Conservation (phyloP, 1,140 invertebrate genomes). For the Lordiphosa clarofinis region DNA sequence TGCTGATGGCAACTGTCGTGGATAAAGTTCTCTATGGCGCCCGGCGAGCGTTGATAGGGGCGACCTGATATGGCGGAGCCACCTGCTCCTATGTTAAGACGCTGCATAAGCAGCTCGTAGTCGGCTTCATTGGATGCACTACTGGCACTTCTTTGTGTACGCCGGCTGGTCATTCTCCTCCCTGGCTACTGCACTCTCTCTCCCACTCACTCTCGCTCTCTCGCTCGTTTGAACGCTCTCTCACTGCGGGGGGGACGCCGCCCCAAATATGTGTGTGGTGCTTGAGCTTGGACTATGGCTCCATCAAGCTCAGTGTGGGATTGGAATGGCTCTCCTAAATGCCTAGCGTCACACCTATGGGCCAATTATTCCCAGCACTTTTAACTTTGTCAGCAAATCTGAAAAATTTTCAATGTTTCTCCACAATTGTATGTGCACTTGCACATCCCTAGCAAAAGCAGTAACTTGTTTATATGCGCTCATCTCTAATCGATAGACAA, state of each 20-base stretch:
- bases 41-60: constrained; percentile 51
- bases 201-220: too few relatives aligned
- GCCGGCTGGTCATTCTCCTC: constrained; percentile 59
- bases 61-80: constrained; percentile 2
- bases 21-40: constrained; percentile 56
- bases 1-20: constrained; percentile 40
- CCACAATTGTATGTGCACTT: too few relatives aligned
- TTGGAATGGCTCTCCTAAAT: too few relatives aligned
- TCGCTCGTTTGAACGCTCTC: not conserved
- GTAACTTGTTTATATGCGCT: too few relatives aligned
- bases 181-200: constrained; percentile 6
- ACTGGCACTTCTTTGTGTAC: constrained; percentile 56
- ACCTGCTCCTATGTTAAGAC: constrained; percentile 49
- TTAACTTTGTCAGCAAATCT: too few relatives aligned
- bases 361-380: too few relatives aligned
- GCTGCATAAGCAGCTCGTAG: constrained; percentile 74
- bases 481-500: too few relatives aligned
- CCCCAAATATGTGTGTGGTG: constrained; percentile 4
- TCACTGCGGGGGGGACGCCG: constrained; percentile 2
- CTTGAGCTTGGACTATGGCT: not conserved
- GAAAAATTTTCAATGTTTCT: too few relatives aligned
- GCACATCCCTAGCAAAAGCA: too few relatives aligned
- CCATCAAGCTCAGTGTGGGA: too few relatives aligned
- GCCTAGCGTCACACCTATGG: too few relatives aligned
- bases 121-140: constrained; percentile 45